phyloP scores from a whole-genome alignment of 2,888 invertebrate species.

The Byasa hedistus region DNA sequence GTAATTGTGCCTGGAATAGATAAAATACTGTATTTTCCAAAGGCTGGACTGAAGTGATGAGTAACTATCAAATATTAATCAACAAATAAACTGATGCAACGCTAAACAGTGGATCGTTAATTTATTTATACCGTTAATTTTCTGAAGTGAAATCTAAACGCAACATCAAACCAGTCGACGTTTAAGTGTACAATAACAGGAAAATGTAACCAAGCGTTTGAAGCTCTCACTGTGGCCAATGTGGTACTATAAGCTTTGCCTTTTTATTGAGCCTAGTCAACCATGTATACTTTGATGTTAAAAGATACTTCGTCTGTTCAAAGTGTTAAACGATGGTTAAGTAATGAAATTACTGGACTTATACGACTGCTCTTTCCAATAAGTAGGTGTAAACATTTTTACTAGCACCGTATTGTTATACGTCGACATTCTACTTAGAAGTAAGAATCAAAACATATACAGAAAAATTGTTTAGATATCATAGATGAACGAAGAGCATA shows the following conservation, averaged over 20 bases:
- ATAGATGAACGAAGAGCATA: neutral
- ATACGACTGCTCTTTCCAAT: too few species aligned
- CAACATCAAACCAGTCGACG: neutral
- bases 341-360: too few species aligned
- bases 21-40: too few species aligned
- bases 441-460: too few species aligned
- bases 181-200: conserved; percentile 1
- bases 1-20: too few species aligned
- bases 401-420: too few species aligned
- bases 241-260: conserved; percentile 21
- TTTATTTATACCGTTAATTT: neutral
- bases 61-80: neutral
- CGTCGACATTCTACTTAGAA: too few species aligned
- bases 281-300: neutral
- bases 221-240: conserved; percentile 9
- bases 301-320: too few species aligned
- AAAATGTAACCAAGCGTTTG: conserved; percentile 6
- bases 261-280: conserved; percentile 16
- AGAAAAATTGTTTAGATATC: too few species aligned
- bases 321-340: too few species aligned
- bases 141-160: neutral
- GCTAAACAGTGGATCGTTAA: neutral
- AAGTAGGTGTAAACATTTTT: too few species aligned
- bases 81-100: neutral
- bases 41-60: too few species aligned